These are phyloP conservation scores for Octopus bimaculoides DNA, from an alignment of 1,140 invertebrate species.

Conservation along the genomic window DNA sequence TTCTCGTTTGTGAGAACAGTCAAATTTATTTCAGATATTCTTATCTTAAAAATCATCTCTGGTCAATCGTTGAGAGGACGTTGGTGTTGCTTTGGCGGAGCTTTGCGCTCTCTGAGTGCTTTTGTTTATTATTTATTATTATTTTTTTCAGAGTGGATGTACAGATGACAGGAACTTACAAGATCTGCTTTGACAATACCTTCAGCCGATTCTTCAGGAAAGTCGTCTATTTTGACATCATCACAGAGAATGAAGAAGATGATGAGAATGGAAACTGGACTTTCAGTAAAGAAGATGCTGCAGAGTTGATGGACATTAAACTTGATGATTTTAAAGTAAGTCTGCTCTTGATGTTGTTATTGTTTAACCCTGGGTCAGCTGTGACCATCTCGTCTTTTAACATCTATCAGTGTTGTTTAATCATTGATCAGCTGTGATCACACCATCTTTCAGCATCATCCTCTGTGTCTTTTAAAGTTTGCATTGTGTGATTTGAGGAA, in stretches of 20 bases:
- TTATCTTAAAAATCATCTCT: too few relatives aligned
- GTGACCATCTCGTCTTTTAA: too few relatives aligned
- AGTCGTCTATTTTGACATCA: constrained; percentile 78
- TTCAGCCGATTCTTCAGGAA: constrained; percentile 77
- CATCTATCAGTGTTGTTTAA: too few relatives aligned
- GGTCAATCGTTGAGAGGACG: too few relatives aligned
- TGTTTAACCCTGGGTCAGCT: too few relatives aligned
- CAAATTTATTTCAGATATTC: too few relatives aligned
- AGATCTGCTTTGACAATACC: constrained; percentile 80
- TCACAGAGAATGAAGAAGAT: constrained; percentile 66
- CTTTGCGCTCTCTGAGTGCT: background rate
- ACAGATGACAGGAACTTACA: constrained; percentile 68
- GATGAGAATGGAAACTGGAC: constrained; percentile 64
- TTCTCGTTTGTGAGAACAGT: too few relatives aligned
- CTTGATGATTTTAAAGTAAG: constrained; percentile 66
- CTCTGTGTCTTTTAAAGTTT: too few relatives aligned
- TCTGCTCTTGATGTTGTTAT: background rate
- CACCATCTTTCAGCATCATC: too few relatives aligned
- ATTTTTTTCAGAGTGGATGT: constrained; percentile 47
- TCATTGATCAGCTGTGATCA: too few relatives aligned
- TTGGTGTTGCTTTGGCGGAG: too few relatives aligned
- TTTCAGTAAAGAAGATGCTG: constrained; percentile 63
- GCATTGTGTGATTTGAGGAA: too few relatives aligned
- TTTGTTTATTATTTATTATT: background rate
- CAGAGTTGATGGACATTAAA: constrained; percentile 63